Evolutionary conservation across 2,113 vertebrate genomes (phyloP).

Genomic region (Platichthys stellatus): DNA sequence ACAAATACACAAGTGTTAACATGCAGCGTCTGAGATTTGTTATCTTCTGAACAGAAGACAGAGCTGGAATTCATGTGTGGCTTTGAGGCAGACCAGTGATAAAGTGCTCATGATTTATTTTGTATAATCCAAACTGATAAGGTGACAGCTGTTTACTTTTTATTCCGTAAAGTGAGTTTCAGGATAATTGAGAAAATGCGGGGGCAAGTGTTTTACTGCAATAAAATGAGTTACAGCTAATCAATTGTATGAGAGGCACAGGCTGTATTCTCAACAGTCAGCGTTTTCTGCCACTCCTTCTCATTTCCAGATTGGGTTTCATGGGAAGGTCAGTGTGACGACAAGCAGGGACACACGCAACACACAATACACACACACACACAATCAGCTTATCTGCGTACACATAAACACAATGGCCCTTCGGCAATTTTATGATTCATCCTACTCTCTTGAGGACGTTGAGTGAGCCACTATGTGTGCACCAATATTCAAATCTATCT

Average conservation of each 20-base stretch:
- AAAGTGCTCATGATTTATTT: constrained; percentile 45
- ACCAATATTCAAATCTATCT: constrained; percentile 33
- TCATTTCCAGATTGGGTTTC: constrained; percentile 79
- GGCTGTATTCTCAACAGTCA: constrained; percentile 66
- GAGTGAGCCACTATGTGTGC: constrained; percentile 14
- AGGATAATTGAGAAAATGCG: constrained; percentile 67
- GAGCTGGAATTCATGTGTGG: constrained; percentile 26
- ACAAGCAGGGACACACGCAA: constrained; percentile 51
- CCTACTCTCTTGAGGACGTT: constrained; percentile 27
- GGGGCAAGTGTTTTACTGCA: constrained; percentile 62
- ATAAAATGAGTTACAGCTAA: constrained; percentile 76
- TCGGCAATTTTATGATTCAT: constrained; percentile 45
- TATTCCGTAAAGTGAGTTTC: constrained; percentile 54
- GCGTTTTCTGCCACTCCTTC: constrained; percentile 68
- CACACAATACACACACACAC: constrained; percentile 5
- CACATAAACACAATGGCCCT: constrained; percentile 29
- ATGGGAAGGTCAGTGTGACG: constrained; percentile 71
- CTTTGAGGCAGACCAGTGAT: constrained; percentile 31
- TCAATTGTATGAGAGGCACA: constrained; percentile 65
- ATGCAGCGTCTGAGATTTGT: background rate
- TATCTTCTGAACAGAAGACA: constrained; percentile 15
- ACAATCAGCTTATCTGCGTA: constrained; percentile 32
- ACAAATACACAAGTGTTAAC: background rate
- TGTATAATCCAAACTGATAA: constrained; percentile 59
- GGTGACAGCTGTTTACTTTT: constrained; percentile 69